These are phyloP conservation scores for Liparis tanakae DNA, from an alignment of 2,797 vertebrate species.

Conservation along the genomic window DNA sequence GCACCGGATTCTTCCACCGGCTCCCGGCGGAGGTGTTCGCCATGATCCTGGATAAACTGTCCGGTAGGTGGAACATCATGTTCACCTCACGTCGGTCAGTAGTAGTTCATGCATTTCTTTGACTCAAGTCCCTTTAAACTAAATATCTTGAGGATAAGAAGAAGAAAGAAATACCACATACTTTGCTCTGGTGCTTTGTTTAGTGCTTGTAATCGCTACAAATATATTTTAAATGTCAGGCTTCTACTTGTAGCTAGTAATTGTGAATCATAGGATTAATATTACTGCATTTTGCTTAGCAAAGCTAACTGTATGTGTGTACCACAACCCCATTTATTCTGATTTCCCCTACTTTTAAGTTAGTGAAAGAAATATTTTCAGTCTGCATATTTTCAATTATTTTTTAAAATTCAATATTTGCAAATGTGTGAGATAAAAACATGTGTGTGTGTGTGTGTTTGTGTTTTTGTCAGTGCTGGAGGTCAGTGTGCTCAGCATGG, in stretches of 20 bases:
- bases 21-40: conserved; percentile 76
- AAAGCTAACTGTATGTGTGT: not conserved
- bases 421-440: too few species aligned
- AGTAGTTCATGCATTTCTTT: not conserved
- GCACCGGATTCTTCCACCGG: conserved; percentile 46
- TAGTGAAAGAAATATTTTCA: not conserved
- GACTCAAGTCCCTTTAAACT: not conserved
- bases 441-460: conserved; percentile 23
- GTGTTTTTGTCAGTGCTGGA: conserved; percentile 84
- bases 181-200: not conserved
- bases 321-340: not conserved
- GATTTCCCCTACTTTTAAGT: not conserved
- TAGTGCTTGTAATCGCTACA: not conserved
- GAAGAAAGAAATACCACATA: not conserved
- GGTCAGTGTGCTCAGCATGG: conserved; percentile 89
- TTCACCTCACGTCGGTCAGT: accelerated
- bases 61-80: conserved; percentile 50
- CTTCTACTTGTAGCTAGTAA: not conserved
- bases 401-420: not conserved
- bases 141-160: not conserved
- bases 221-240: not conserved
- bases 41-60: conserved; percentile 74
- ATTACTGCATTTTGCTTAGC: not conserved
- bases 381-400: not conserved
- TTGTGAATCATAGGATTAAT: not conserved